Percentiles rank a stretch among this genome's conserved stretches.
phyloP scores from a whole-genome alignment of 1,140 invertebrate species.

The Saccostrea cuccullata region DNA sequence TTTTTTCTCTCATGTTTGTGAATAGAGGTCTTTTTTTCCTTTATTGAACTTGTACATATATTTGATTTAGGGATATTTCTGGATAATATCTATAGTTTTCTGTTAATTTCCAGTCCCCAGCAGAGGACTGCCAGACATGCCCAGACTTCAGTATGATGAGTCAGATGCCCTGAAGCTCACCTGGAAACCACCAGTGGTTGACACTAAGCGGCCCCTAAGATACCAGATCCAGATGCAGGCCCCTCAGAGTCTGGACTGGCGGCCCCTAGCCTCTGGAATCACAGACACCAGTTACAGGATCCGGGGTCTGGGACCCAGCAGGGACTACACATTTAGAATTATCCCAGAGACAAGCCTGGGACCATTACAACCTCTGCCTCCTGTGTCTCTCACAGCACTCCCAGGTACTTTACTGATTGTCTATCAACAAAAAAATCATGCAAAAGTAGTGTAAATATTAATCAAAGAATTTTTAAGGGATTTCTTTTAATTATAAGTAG shows the following conservation, averaged over 20 bases:
- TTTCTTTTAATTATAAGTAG: too few relatives aligned
- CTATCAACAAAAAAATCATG: too few relatives aligned
- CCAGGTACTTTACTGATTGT: conserved; percentile 35
- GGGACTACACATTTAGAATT: conserved; percentile 60
- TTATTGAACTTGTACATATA: too few relatives aligned
- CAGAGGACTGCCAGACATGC: conserved; percentile 36
- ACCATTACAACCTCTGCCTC: conserved; percentile 62
- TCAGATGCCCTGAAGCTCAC: conserved; percentile 50
- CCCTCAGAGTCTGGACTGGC: conserved; percentile 64
- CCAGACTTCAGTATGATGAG: conserved; percentile 51
- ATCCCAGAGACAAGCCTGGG: conserved; percentile 91
- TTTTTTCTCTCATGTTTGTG: too few relatives aligned
- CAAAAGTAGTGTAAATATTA: too few relatives aligned
- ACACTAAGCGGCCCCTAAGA: conserved; percentile 50
- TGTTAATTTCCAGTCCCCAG: conserved; percentile 36
- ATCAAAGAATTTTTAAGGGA: too few relatives aligned
- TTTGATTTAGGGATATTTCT: too few relatives aligned
- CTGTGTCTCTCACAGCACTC: conserved; percentile 58
- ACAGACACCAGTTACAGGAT: conserved; percentile 56
- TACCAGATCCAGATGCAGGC: conserved; percentile 58
- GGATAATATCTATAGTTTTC: too few relatives aligned
- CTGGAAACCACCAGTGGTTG: conserved; percentile 49
- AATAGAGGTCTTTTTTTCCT: too few relatives aligned
- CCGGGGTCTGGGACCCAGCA: conserved; percentile 52
- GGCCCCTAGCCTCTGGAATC: conserved; percentile 60